Percentiles rank a stretch among this genome's conserved stretches.
Conservation (phyloP, 2,113 vertebrate genomes). For the Ammodytes marinus region DNA sequence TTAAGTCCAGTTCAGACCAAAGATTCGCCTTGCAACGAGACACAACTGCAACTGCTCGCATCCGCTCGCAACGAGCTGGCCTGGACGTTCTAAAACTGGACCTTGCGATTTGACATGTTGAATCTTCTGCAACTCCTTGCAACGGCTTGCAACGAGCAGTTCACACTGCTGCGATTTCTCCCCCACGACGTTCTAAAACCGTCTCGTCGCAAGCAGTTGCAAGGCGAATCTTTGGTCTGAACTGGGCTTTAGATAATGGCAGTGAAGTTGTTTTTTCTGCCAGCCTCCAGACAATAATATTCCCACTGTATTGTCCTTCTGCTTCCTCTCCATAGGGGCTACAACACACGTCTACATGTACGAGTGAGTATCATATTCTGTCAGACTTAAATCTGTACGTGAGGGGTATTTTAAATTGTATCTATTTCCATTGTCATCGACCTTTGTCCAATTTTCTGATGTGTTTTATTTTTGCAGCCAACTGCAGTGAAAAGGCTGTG, state of each 20-base stretch:
- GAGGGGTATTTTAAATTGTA: not conserved
- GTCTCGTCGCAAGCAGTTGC: too few species aligned
- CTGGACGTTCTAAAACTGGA: too few species aligned
- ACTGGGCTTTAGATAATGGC: not conserved
- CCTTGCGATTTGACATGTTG: too few species aligned
- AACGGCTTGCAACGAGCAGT: too few species aligned
- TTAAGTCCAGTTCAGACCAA: too few species aligned
- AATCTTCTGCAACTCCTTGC: too few species aligned
- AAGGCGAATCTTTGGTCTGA: too few species aligned
- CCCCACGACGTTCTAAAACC: too few species aligned
- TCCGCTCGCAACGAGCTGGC: too few species aligned
- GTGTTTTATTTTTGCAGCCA: constrained; percentile 5
- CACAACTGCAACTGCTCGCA: too few species aligned
- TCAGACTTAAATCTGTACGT: not conserved
- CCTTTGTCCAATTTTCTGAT: not conserved
- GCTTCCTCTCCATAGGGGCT: not conserved
- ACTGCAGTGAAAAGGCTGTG: not conserved
- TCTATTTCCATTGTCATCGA: not conserved
- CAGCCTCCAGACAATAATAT: not conserved
- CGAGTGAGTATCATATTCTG: constrained; percentile 4
- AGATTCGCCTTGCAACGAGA: too few species aligned
- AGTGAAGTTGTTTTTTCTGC: not conserved
- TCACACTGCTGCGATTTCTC: too few species aligned
- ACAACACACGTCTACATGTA: accelerated
- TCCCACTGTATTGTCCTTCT: not conserved